Percentiles rank a stretch among this genome's conserved stretches.
Evolutionary conservation across 2,113 vertebrate genomes (phyloP).

Genomic region (Astur gentilis): DNA sequence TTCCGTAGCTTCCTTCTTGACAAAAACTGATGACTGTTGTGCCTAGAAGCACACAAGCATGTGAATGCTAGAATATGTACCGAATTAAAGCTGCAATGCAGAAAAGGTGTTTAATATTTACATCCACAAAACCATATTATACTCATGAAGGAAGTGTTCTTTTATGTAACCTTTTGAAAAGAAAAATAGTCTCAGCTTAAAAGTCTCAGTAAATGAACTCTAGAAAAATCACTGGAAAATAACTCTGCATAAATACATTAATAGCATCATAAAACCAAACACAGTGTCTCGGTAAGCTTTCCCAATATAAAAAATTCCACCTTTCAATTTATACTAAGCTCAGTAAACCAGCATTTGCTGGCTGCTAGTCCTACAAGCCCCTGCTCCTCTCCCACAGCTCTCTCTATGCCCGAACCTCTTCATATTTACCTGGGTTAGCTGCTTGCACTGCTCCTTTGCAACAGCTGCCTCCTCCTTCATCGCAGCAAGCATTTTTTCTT

Average conservation of each 20-base stretch:
- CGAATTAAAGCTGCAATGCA: neutral
- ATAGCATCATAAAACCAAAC: neutral
- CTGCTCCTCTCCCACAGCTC: neutral
- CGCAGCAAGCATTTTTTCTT: conserved; percentile 83
- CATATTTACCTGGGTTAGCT: conserved; percentile 86
- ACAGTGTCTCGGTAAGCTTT: fast-evolving
- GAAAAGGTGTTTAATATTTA: neutral
- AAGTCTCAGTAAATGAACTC: neutral
- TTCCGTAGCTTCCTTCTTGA: neutral
- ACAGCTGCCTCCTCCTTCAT: conserved; percentile 87
- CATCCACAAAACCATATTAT: neutral
- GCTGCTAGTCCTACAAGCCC: neutral
- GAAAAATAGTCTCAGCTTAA: neutral
- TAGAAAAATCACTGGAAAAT: neutral
- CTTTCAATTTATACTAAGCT: neutral
- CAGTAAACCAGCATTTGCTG: neutral
- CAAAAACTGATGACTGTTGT: neutral
- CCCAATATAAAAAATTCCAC: neutral
- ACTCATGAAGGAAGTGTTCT: neutral
- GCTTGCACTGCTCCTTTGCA: conserved; percentile 92
- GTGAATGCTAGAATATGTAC: neutral
- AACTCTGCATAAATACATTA: neutral
- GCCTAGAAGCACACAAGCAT: neutral
- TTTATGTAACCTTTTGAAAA: neutral
- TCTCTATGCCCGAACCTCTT: neutral